These are phyloP conservation scores for Clinocottus analis DNA, from an alignment of 2,113 vertebrate species.

Conservation along the genomic window DNA sequence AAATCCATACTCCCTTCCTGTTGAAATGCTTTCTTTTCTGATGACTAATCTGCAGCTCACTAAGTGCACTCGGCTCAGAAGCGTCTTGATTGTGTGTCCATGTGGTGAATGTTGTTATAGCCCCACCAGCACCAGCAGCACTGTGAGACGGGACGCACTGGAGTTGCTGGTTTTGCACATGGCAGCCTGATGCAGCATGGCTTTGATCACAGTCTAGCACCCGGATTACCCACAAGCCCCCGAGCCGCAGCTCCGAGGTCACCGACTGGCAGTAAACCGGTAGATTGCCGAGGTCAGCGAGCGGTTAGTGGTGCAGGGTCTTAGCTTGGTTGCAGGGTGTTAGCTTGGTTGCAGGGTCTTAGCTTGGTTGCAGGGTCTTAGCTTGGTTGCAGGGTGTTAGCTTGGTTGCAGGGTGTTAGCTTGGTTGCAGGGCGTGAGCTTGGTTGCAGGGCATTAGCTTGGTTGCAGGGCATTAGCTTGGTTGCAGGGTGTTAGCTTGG, in stretches of 20 bases:
- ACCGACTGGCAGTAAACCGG: conserved; percentile 50
- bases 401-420: too few species aligned
- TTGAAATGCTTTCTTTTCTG: conserved; percentile 65
- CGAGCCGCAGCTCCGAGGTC: conserved; percentile 36
- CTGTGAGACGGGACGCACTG: conserved; percentile 14
- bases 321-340: too few species aligned
- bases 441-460: too few species aligned
- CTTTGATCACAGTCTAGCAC: conserved; percentile 25
- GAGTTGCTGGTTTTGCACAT: conserved; percentile 62
- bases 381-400: too few species aligned
- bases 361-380: too few species aligned
- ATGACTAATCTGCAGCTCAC: conserved; percentile 75
- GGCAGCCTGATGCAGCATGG: conserved; percentile 38
- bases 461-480: too few species aligned
- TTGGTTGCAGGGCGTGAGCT: too few species aligned
- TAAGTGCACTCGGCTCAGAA: conserved; percentile 51
- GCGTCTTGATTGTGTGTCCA: conserved; percentile 50
- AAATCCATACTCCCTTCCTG: conserved; percentile 66
- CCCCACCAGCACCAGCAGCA: background rate
- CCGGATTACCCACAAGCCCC: conserved; percentile 57
- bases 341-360: too few species aligned
- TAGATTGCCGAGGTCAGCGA: conserved; percentile 61
- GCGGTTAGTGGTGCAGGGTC: conserved; percentile 6
- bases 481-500: too few species aligned
- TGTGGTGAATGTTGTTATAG: conserved; percentile 69